These are phyloP conservation scores for Whitmania pigra DNA, from an alignment of 1,140 invertebrate species.

Conservation along the genomic window DNA sequence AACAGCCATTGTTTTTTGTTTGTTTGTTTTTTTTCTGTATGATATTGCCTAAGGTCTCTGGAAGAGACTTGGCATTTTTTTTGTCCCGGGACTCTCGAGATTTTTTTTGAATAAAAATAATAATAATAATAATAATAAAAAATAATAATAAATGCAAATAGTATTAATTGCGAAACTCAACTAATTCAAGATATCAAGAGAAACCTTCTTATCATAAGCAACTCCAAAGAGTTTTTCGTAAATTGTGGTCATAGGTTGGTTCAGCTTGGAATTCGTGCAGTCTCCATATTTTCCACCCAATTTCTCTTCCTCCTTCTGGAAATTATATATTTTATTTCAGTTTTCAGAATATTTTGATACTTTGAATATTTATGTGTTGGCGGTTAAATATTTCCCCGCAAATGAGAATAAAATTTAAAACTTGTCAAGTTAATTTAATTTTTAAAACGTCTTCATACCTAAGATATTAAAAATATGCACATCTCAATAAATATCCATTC, in stretches of 20 bases:
- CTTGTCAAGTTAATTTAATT: neutral
- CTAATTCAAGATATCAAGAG: no score
- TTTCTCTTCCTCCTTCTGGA: neutral
- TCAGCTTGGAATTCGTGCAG: neutral
- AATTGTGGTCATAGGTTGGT: neutral
- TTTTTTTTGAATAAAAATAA: no score
- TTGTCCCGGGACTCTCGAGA: no score
- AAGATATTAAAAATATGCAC: neutral
- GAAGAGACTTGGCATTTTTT: no score
- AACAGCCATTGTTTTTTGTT: no score
- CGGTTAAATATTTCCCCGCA: neutral
- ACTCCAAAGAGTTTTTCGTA: neutral
- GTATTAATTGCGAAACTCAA: no score
- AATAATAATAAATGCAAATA: no score
- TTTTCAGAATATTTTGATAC: no score
- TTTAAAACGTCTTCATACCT: neutral
- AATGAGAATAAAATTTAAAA: neutral
- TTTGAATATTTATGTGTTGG: no score
- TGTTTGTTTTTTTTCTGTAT: no score
- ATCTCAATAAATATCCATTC: neutral
- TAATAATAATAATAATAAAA: no score
- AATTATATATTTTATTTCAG: neutral
- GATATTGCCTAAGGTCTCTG: no score
- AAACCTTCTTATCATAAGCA: neutral
- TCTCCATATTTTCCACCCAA: neutral